A percentile compares a stretch with the other conserved stretches of the same genome.
These are phyloP conservation scores for Gastrophryne carolinensis DNA, from an alignment of 2,797 vertebrate genomes.

Conservation along the genomic window DNA sequence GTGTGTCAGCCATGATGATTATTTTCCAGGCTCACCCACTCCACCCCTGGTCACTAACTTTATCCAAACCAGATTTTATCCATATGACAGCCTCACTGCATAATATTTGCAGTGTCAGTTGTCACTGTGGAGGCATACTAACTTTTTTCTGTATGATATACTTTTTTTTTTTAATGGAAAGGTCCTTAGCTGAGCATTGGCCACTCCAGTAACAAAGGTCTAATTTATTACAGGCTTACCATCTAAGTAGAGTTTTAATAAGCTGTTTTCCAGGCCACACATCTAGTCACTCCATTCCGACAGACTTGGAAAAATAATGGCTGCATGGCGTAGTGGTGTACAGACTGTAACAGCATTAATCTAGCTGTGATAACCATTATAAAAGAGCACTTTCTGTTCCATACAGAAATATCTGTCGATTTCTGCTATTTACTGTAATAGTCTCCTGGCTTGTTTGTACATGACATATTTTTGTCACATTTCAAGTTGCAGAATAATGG, in stretches of 20 bases:
- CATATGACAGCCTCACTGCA: no score
- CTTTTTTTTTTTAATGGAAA: neutral
- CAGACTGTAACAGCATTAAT: conserved; percentile 41
- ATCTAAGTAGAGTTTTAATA: conserved; percentile 54
- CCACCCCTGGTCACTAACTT: no score
- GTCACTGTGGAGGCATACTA: no score
- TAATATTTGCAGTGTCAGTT: no score
- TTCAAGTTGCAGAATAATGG: conserved; percentile 61
- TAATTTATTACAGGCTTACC: conserved; percentile 8
- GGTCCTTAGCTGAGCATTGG: neutral
- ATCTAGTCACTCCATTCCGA: conserved; percentile 67
- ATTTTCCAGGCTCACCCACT: no score
- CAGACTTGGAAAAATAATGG: conserved; percentile 72
- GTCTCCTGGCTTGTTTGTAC: conserved; percentile 69
- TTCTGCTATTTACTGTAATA: conserved; percentile 72
- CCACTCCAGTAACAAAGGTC: neutral
- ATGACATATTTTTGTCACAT: conserved; percentile 62
- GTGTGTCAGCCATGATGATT: no score
- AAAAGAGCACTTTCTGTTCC: conserved; percentile 70
- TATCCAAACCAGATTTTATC: no score
- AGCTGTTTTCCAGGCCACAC: conserved; percentile 63
- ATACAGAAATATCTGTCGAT: conserved; percentile 65
- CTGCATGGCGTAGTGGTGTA: conserved; percentile 65
- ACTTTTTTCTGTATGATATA: no score
- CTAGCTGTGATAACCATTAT: conserved; percentile 64